Conservation (phyloP, 2,113 vertebrate species). For the Cynopterus brachyotis region DNA sequence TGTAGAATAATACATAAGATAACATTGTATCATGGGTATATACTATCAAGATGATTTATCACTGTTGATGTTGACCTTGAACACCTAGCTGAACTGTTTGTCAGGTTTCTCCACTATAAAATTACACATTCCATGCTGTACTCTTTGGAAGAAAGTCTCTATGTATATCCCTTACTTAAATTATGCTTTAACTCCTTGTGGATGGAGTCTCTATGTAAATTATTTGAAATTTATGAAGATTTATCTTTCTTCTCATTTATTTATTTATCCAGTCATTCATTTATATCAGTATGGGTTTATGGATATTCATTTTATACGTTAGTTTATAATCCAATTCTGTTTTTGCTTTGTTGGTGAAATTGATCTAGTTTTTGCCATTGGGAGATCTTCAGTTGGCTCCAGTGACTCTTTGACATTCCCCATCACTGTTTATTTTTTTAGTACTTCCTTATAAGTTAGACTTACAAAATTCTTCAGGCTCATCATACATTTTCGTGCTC, state of each 20-base stretch:
- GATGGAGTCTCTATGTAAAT: not conserved
- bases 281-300: not conserved
- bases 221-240: not conserved
- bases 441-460: not conserved
- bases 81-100: not conserved
- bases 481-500: not conserved
- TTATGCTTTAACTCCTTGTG: not conserved
- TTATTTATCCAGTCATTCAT: not conserved
- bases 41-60: not conserved
- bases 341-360: not conserved
- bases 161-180: not conserved
- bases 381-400: not conserved
- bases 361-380: not conserved
- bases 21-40: not conserved
- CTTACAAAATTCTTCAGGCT: not conserved
- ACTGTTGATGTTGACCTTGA: not conserved
- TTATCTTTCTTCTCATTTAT: not conserved
- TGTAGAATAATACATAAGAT: not conserved
- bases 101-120: not conserved
- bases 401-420: not conserved
- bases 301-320: not conserved
- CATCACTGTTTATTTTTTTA: not conserved
- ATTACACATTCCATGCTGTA: not conserved
- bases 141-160: not conserved
- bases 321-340: not conserved